Conservation (phyloP, 2,797 vertebrate species). For the Fistularia tabacaria region DNA sequence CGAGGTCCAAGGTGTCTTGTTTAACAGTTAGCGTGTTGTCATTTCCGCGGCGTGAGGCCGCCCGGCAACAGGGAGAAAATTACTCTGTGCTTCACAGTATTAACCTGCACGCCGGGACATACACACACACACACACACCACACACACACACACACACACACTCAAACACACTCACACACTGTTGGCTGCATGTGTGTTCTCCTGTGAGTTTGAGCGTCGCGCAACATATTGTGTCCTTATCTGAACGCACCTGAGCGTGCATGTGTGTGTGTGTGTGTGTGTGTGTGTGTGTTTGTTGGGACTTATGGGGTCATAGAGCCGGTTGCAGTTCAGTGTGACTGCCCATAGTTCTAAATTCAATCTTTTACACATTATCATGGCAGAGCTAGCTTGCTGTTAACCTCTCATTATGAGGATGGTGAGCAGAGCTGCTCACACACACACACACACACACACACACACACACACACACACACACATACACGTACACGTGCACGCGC, state of each 20-base stretch:
- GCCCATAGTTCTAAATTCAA: conserved; percentile 66
- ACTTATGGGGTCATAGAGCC: conserved; percentile 52
- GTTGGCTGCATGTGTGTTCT: conserved; percentile 38
- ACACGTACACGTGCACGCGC: conserved; percentile 17
- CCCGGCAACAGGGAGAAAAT: conserved; percentile 59
- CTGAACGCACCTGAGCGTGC: conserved; percentile 16
- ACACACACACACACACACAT: conserved; percentile 10
- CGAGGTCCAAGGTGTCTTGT: conserved; percentile 66
- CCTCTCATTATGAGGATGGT: conserved; percentile 58
- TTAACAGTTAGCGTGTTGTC: conserved; percentile 71
- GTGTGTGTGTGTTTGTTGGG: conserved; percentile 14
- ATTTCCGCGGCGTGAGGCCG: conserved; percentile 55
- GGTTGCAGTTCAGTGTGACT: conserved; percentile 60
- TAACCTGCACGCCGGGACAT: conserved; percentile 57
- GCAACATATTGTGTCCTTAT: conserved; percentile 56
- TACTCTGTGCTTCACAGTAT: conserved; percentile 57
- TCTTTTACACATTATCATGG: conserved; percentile 67
- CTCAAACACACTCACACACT: no score
- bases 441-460: conserved; percentile 18
- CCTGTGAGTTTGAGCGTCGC: conserved; percentile 37
- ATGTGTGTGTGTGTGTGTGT: conserved; percentile 23
- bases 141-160: conserved; percentile 29
- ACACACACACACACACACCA: conserved; percentile 22
- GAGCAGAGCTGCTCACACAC: conserved; percentile 21
- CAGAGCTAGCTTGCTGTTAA: conserved; percentile 52